Evolutionary conservation across 2,113 vertebrate genomes (phyloP).

Genomic region (Pseudolaguvia tuberculata): DNA sequence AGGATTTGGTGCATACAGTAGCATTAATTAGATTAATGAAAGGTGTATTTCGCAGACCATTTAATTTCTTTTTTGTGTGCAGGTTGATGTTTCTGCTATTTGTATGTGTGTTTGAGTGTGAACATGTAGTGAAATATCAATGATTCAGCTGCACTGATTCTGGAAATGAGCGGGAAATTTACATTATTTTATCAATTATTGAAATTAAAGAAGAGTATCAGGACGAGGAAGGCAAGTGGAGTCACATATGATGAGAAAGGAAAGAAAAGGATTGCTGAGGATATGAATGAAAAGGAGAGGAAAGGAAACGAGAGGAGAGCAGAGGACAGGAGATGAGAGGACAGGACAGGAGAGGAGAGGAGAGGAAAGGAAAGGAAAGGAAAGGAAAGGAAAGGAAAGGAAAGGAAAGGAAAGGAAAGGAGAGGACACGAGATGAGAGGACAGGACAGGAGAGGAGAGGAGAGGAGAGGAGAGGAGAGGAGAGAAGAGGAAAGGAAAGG

Average conservation of each 20-base stretch:
- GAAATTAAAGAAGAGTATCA: constrained; percentile 33
- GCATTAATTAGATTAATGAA: not conserved
- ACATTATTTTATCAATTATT: constrained; percentile 46
- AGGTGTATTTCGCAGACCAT: not conserved
- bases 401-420: not conserved
- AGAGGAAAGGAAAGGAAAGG: too few relatives aligned
- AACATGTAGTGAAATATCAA: constrained; percentile 31
- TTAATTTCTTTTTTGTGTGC: constrained; percentile 13
- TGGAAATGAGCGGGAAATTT: constrained; percentile 30
- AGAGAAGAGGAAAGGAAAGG: too few relatives aligned
- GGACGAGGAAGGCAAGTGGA: not conserved
- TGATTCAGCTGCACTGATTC: constrained; percentile 36
- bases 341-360: too few relatives aligned
- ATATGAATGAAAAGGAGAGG: not conserved
- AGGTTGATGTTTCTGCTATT: constrained; percentile 10
- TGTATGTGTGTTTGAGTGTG: constrained; percentile 20
- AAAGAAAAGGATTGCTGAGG: too few relatives aligned
- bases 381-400: not conserved
- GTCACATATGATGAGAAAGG: not conserved
- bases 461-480: too few relatives aligned
- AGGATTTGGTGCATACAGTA: not conserved
- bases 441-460: too few relatives aligned
- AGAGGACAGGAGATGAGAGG: too few relatives aligned
- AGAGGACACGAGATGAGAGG: not conserved
- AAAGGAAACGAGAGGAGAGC: too few relatives aligned